These are phyloP conservation scores for Oryzias celebensis DNA, from an alignment of 2,113 vertebrate genomes.

Conservation along the genomic window DNA sequence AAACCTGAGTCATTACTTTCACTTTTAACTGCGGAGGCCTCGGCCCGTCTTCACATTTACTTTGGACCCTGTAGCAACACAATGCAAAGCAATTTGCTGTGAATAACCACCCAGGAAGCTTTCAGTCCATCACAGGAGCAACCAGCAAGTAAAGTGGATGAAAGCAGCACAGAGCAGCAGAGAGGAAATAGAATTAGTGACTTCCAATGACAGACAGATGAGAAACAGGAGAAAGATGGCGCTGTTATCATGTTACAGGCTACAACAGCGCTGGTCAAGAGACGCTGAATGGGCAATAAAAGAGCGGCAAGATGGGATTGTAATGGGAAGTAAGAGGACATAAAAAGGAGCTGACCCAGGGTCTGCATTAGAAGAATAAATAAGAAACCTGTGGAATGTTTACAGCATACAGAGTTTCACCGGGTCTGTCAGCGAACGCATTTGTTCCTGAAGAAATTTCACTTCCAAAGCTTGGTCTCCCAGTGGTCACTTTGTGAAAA, in stretches of 20 bases:
- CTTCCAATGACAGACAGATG: neutral
- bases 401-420: conserved; percentile 18
- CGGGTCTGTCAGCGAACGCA: conserved; percentile 13
- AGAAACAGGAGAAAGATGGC: conserved; percentile 12
- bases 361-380: conserved; percentile 19
- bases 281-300: conserved; percentile 44
- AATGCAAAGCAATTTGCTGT: conserved; percentile 39
- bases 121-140: conserved; percentile 36
- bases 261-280: conserved; percentile 15
- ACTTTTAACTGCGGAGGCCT: conserved; percentile 10
- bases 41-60: conserved; percentile 28
- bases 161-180: conserved; percentile 4
- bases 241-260: conserved; percentile 30
- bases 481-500: no score
- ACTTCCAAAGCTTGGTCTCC: no score
- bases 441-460: conserved; percentile 11
- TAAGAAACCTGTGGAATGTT: conserved; percentile 8
- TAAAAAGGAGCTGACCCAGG: conserved; percentile 35
- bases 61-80: conserved; percentile 29
- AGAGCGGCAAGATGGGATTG: conserved; percentile 19
- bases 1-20: conserved; percentile 27
- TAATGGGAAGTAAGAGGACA: conserved; percentile 29
- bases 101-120: conserved; percentile 42
- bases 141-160: conserved; percentile 27
- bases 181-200: conserved; percentile 10